These are phyloP conservation scores for Paedocypris micromegethes DNA, from an alignment of 2,797 vertebrate genomes.

Conservation along the genomic window DNA sequence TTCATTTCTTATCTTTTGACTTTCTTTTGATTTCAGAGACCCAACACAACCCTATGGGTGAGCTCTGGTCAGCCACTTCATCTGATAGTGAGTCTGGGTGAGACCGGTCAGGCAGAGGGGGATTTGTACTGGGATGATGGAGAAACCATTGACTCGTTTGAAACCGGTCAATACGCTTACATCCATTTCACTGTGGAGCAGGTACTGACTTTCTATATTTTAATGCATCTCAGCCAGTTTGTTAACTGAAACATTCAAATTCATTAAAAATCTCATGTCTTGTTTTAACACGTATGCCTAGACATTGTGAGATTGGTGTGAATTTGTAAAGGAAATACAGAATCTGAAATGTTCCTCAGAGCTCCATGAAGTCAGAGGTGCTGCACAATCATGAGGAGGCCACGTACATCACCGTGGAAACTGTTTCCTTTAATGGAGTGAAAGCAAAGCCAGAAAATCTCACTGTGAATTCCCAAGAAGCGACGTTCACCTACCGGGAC, in stretches of 20 bases:
- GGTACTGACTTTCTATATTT: slow-evolving; percentile 55
- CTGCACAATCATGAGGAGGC: slow-evolving; percentile 67
- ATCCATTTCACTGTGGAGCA: slow-evolving; percentile 69
- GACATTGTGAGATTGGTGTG: too few relatives aligned
- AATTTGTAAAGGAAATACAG: neutral
- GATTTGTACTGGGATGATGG: slow-evolving; percentile 85
- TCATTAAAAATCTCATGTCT: too few relatives aligned
- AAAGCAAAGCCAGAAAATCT: slow-evolving; percentile 64
- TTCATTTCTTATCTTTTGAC: neutral
- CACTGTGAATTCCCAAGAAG: slow-evolving; percentile 72
- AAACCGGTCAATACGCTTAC: slow-evolving; percentile 70
- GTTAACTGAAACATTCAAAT: too few relatives aligned
- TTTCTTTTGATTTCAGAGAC: slow-evolving; percentile 27
- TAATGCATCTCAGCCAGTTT: too few relatives aligned
- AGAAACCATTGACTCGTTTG: slow-evolving; percentile 73
- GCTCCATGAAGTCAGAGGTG: slow-evolving; percentile 71
- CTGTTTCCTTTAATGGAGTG: slow-evolving; percentile 73
- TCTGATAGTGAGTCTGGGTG: slow-evolving; percentile 69
- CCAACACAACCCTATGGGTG: slow-evolving; percentile 67
- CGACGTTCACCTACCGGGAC: slow-evolving; percentile 66
- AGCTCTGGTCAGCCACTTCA: slow-evolving; percentile 71
- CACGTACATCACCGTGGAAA: slow-evolving; percentile 65
- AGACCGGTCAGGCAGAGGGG: slow-evolving; percentile 64
- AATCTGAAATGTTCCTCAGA: slow-evolving; percentile 55
- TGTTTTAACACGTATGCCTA: too few relatives aligned